These are phyloP conservation scores for Andrena dorsata DNA, from an alignment of 2,888 invertebrate species.

Conservation along the genomic window DNA sequence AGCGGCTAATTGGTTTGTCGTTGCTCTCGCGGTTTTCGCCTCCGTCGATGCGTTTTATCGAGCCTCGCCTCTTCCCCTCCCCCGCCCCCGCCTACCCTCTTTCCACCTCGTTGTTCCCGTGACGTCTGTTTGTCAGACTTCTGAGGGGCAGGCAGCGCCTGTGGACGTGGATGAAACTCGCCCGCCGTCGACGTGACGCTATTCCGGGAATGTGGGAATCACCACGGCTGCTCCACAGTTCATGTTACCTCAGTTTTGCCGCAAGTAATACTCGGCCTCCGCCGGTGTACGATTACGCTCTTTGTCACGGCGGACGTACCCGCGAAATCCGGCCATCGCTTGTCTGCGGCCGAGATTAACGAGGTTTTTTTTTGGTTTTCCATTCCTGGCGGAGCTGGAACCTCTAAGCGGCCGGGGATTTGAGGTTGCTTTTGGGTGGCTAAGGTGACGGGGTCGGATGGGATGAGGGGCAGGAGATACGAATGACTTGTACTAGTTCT, in stretches of 20 bases:
- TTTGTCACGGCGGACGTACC: conserved; percentile 41
- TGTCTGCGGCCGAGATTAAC: conserved; percentile 45
- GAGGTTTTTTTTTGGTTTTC: conserved; percentile 12
- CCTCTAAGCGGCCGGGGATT: background rate
- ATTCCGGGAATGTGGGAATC: conserved; percentile 65
- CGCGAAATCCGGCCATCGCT: conserved; percentile 38
- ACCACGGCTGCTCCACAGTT: conserved; percentile 54
- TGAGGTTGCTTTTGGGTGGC: background rate
- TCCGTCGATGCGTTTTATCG: conserved; percentile 29
- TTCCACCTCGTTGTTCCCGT: conserved; percentile 1
- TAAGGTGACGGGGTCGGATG: background rate
- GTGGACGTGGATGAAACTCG: conserved; percentile 26
- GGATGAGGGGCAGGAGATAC: too few relatives aligned
- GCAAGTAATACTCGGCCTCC: conserved; percentile 54
- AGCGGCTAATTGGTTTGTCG: conserved; percentile 79
- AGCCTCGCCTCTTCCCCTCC: background rate
- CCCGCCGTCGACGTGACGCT: conserved; percentile 46
- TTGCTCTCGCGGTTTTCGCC: conserved; percentile 60
- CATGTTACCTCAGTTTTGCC: conserved; percentile 60
- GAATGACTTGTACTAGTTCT: too few relatives aligned
- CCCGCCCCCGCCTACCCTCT: background rate
- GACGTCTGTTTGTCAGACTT: conserved; percentile 29
- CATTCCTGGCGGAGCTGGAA: background rate
- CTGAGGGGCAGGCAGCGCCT: conserved; percentile 32
- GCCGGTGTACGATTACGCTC: conserved; percentile 57